A percentile compares a stretch with the other conserved stretches of the same genome.
These are phyloP conservation scores for Hoplias malabaricus DNA, from an alignment of 2,113 vertebrate species.

Conservation along the genomic window DNA sequence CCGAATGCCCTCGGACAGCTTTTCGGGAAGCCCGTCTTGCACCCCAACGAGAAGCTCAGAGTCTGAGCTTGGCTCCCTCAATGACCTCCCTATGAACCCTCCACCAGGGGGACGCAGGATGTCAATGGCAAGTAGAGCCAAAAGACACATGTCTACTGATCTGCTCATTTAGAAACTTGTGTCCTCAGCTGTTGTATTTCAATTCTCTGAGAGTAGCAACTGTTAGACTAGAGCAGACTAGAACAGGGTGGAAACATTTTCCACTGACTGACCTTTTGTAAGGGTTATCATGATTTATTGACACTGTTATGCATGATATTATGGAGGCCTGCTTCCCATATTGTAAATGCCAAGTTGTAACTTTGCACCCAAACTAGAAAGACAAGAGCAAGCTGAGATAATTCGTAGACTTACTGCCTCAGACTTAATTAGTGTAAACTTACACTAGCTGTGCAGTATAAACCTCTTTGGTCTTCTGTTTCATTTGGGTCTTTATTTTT, in stretches of 20 bases:
- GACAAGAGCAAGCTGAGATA: neutral
- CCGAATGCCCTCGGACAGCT: conserved; percentile 77
- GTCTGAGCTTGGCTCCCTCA: conserved; percentile 74
- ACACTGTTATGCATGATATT: no score
- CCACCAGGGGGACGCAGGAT: conserved; percentile 77
- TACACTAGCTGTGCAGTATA: no score
- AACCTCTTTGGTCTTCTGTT: no score
- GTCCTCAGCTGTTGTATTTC: neutral
- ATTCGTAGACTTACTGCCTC: neutral
- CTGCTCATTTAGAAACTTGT: conserved; percentile 36
- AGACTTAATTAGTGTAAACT: no score
- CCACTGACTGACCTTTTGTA: neutral
- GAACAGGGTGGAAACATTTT: no score
- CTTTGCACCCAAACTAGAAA: neutral
- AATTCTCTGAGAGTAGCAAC: conserved; percentile 27
- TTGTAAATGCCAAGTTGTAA: neutral
- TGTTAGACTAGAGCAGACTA: neutral
- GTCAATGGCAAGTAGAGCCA: conserved; percentile 85
- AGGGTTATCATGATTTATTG: neutral
- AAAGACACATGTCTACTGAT: conserved; percentile 41
- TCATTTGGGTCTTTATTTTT: no score
- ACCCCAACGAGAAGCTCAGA: conserved; percentile 71
- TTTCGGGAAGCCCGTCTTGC: conserved; percentile 74
- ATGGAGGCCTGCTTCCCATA: neutral
- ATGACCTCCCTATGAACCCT: conserved; percentile 71